Conservation (phyloP, 2,888 invertebrate species). For the Caenorhabditis wallacei region DNA sequence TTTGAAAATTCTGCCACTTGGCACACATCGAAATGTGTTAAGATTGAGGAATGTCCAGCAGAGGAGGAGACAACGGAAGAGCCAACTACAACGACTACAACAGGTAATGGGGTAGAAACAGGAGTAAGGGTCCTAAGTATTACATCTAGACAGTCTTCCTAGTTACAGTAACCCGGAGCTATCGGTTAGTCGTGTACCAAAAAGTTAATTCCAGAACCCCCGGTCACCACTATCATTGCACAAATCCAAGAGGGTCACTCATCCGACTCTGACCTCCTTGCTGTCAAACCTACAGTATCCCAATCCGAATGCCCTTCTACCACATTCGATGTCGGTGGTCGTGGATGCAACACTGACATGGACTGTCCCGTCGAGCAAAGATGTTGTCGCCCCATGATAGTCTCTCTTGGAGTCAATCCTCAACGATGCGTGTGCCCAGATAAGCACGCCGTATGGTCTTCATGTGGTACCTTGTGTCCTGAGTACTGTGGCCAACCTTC, state of each 20-base stretch:
- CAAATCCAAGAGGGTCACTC: conserved; percentile 22
- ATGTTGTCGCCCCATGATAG: conserved; percentile 67
- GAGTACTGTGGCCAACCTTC: conserved; percentile 75
- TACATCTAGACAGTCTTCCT: too few relatives aligned
- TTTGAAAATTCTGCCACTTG: conserved; percentile 71
- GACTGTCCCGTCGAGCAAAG: conserved; percentile 71
- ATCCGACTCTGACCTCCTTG: conserved; percentile 26
- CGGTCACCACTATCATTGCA: conserved; percentile 46
- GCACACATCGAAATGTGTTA: conserved; percentile 73
- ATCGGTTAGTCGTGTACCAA: too few relatives aligned
- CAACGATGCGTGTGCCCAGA: conserved; percentile 75
- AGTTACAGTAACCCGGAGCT: too few relatives aligned
- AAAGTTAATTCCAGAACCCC: conserved; percentile 34
- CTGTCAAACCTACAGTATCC: conserved; percentile 18
- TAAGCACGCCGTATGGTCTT: conserved; percentile 72
- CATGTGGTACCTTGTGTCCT: conserved; percentile 74
- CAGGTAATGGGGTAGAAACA: too few relatives aligned
- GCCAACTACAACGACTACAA: conserved; percentile 33
- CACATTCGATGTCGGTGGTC: conserved; percentile 73
- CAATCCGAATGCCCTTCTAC: conserved; percentile 67
- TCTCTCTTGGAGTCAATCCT: conserved; percentile 70
- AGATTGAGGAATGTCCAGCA: conserved; percentile 71
- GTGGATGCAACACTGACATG: conserved; percentile 68
- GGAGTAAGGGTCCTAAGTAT: too few relatives aligned
- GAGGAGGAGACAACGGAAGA: conserved; percentile 38